Evolutionary conservation across 2,888 invertebrate species (phyloP).

Genomic region (Gandaritis pyraliata): DNA sequence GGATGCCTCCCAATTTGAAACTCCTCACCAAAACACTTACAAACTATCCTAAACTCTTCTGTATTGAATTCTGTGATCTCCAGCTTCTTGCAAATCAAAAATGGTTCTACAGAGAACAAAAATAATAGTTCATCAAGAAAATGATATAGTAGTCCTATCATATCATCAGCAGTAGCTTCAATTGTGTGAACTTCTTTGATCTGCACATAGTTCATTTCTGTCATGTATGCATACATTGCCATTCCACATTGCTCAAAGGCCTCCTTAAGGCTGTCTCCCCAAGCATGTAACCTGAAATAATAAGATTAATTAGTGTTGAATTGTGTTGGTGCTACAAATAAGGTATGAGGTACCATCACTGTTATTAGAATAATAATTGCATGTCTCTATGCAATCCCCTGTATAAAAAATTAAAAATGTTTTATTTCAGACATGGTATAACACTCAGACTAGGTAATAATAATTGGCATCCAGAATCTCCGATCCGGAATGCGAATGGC

Average conservation of each 20-base stretch:
- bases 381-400: too few species aligned
- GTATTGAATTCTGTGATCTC: constrained; percentile 94
- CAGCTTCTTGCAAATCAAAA: constrained; percentile 93
- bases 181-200: constrained; percentile 91
- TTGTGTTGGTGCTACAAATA: neutral
- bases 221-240: constrained; percentile 99
- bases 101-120: constrained; percentile 96
- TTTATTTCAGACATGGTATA: too few species aligned
- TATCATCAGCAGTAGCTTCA: constrained; percentile 94
- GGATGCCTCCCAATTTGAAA: constrained; percentile 97
- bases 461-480: too few species aligned
- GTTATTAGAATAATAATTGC: too few species aligned
- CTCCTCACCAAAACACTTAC: constrained; percentile 95
- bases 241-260: constrained; percentile 97
- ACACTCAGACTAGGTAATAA: too few species aligned
- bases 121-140: constrained; percentile 97
- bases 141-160: constrained; percentile 94
- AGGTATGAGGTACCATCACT: too few species aligned
- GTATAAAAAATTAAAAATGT: too few species aligned
- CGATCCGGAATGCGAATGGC: too few species aligned
- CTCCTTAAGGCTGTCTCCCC: constrained; percentile 94
- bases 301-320: neutral
- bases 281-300: constrained; percentile 91
- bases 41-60: constrained; percentile 92
- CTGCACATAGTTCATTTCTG: constrained; percentile 93